These are phyloP conservation scores for Pristionchus mayeri DNA, from an alignment of 2,888 invertebrate species.

Conservation along the genomic window DNA sequence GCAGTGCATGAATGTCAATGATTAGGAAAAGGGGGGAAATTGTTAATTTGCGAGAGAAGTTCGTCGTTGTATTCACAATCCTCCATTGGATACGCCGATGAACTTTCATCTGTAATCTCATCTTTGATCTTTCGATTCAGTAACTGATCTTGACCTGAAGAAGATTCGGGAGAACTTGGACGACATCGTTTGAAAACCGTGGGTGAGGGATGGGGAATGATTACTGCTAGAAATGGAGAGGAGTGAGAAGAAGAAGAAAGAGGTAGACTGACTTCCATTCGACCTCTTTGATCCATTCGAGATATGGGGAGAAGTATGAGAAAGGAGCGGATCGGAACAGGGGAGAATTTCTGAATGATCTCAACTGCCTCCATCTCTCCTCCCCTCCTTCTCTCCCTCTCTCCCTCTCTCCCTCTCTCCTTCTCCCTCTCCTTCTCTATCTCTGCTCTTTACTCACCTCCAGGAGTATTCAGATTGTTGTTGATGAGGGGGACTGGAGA, in stretches of 20 bases:
- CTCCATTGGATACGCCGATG: not conserved
- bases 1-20: no score
- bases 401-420: not conserved
- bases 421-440: not conserved
- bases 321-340: slow-evolving; percentile 26
- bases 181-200: not conserved
- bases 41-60: not conserved
- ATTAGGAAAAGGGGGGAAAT: no score
- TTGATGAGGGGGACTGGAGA: slow-evolving; percentile 5
- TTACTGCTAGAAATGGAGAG: not conserved
- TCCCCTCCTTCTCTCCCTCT: not conserved
- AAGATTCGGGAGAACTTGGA: not conserved
- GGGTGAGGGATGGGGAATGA: not conserved
- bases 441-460: not conserved
- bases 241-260: not conserved
- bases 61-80: not conserved
- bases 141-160: not conserved
- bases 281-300: not conserved
- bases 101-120: not conserved
- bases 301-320: not conserved
- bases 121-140: not conserved
- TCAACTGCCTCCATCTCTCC: no score
- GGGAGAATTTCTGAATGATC: not conserved
- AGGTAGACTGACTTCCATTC: not conserved
- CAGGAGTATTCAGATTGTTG: not conserved